phyloP scores from a whole-genome alignment of 2,113 vertebrate species.

The Hoplias malabaricus region DNA sequence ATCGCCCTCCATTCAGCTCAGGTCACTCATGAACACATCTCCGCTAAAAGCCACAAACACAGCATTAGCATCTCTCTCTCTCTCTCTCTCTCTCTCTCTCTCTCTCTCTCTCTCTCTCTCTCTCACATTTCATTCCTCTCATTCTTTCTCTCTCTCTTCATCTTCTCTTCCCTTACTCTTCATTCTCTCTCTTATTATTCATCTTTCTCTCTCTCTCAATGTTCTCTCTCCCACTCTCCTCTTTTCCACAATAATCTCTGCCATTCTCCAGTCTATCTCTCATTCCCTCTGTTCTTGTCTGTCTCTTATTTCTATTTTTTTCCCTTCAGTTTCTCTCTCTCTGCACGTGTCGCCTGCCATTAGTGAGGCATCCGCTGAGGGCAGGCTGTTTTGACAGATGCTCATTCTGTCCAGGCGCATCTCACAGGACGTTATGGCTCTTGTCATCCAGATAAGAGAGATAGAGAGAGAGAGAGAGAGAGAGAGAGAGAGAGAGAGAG shows the following conservation, averaged over 20 bases:
- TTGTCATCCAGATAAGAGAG: conserved; percentile 67
- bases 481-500: conserved; percentile 1
- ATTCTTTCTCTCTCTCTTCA: conserved; percentile 8
- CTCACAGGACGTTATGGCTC: conserved; percentile 75
- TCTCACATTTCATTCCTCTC: neutral
- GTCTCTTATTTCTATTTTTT: conserved; percentile 8
- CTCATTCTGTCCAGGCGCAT: conserved; percentile 79
- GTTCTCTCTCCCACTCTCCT: neutral
- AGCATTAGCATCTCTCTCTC: conserved; percentile 22
- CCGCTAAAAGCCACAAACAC: neutral
- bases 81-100: conserved; percentile 19
- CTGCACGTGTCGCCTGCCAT: conserved; percentile 70
- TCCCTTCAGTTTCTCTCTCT: conserved; percentile 42
- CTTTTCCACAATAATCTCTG: conserved; percentile 18
- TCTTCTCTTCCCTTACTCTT: conserved; percentile 25
- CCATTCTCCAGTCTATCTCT: conserved; percentile 21
- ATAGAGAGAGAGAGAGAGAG: conserved; percentile 10
- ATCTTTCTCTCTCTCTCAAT: conserved; percentile 4
- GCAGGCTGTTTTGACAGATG: conserved; percentile 79
- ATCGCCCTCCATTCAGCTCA: neutral
- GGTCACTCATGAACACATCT: neutral
- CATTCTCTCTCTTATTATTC: conserved; percentile 53
- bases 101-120: conserved; percentile 24
- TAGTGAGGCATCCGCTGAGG: conserved; percentile 72
- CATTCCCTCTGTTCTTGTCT: conserved; percentile 4